Conservation (phyloP, 2,797 vertebrate genomes). For the Halcyon badia region DNA sequence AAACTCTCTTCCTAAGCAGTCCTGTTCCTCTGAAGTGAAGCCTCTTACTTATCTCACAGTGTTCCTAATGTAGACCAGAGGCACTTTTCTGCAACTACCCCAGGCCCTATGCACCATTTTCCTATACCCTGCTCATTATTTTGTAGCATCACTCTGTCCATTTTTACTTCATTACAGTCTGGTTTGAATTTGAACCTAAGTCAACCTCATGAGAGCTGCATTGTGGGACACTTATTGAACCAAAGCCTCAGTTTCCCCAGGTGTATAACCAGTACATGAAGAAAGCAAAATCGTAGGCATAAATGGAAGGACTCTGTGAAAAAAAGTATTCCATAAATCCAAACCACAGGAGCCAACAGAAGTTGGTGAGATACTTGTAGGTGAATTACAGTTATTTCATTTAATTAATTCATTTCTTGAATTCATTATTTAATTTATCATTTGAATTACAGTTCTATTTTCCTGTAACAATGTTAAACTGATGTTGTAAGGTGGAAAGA, state of each 20-base stretch:
- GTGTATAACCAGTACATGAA: background rate
- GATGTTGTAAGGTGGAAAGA: background rate
- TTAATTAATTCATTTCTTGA: too few species aligned
- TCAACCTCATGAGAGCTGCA: background rate
- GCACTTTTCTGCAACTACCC: background rate
- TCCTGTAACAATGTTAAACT: background rate
- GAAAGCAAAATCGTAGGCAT: background rate
- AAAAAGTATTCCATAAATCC: background rate
- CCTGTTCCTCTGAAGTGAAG: background rate
- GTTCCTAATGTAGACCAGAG: background rate
- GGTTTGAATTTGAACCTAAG: background rate
- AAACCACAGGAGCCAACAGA: background rate
- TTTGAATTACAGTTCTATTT: background rate
- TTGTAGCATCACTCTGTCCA: background rate
- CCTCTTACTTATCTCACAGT: rapidly evolving
- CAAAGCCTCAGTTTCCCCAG: background rate
- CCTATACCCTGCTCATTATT: background rate
- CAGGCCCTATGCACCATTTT: background rate
- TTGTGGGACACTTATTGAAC: rapidly evolving
- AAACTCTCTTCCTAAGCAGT: background rate
- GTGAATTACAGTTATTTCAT: too few species aligned
- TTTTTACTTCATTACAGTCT: background rate
- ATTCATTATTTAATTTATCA: too few species aligned
- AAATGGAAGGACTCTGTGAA: background rate
- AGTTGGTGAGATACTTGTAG: background rate